Evolutionary conservation across 1,140 invertebrate genomes (phyloP).

Genomic region (Microvelia longipes): DNA sequence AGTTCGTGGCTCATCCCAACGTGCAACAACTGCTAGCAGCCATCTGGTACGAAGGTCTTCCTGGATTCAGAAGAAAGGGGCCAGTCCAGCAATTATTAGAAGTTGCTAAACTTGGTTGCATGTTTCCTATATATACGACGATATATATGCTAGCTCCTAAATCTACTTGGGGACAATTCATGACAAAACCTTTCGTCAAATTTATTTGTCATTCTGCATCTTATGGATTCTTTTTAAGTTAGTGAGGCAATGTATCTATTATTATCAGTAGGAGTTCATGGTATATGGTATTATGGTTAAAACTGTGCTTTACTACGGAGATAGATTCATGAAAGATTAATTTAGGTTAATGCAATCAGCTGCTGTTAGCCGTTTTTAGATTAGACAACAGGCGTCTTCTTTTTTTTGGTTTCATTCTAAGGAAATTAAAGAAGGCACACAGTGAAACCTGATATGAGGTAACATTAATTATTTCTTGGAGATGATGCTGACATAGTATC

Average conservation of each 20-base stretch:
- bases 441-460: too few species aligned
- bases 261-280: too few species aligned
- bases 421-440: too few species aligned
- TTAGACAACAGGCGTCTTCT: too few species aligned
- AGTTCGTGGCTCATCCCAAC: slow-evolving; percentile 88
- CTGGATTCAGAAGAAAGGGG: slow-evolving; percentile 66
- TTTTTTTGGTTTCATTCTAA: too few species aligned
- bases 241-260: too few species aligned
- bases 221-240: slow-evolving; percentile 77
- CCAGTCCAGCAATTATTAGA: slow-evolving; percentile 60
- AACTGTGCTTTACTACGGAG: too few species aligned
- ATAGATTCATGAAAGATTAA: neutral
- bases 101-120: slow-evolving; percentile 56
- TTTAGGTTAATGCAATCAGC: too few species aligned
- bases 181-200: slow-evolving; percentile 87
- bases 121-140: slow-evolving; percentile 72
- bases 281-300: too few species aligned
- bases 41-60: slow-evolving; percentile 85
- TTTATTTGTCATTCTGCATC: slow-evolving; percentile 83
- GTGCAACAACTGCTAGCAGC: slow-evolving; percentile 77
- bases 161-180: slow-evolving; percentile 59
- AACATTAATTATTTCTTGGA: too few species aligned
- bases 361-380: too few species aligned
- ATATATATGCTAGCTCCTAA: slow-evolving; percentile 73
- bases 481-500: too few species aligned